Evolutionary conservation across 2,113 vertebrate species (phyloP).

Genomic region (Steatornis caripensis): DNA sequence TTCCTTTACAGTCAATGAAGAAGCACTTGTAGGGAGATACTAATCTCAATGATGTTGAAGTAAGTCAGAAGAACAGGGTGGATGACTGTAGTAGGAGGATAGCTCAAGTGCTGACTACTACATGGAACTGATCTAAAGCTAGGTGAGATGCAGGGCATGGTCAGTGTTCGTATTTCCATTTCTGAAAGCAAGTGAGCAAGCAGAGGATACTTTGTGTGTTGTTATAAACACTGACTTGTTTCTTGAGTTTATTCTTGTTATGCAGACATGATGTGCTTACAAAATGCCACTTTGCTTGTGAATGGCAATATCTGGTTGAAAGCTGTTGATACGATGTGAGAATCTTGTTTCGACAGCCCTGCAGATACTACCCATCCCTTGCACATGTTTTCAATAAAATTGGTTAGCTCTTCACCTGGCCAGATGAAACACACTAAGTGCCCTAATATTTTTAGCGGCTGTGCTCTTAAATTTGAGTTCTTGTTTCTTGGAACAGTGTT

Average conservation of each 20-base stretch:
- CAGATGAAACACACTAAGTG: neutral
- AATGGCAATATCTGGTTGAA: neutral
- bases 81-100: neutral
- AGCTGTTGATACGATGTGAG: neutral
- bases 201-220: neutral
- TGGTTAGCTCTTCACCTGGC: neutral
- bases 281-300: neutral
- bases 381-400: neutral
- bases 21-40: neutral
- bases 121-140: neutral
- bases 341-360: neutral
- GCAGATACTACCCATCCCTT: neutral
- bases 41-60: neutral
- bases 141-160: neutral
- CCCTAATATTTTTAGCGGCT: neutral
- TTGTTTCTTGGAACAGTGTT: neutral
- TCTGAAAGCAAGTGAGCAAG: neutral
- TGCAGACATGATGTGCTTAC: neutral
- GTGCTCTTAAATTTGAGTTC: neutral
- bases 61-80: neutral
- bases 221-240: neutral
- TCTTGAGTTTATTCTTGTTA: neutral
- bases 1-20: neutral
- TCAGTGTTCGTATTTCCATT: neutral
- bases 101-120: neutral